Conservation (phyloP, 2,888 invertebrate species). For the Pristionchus fissidentatus region DNA sequence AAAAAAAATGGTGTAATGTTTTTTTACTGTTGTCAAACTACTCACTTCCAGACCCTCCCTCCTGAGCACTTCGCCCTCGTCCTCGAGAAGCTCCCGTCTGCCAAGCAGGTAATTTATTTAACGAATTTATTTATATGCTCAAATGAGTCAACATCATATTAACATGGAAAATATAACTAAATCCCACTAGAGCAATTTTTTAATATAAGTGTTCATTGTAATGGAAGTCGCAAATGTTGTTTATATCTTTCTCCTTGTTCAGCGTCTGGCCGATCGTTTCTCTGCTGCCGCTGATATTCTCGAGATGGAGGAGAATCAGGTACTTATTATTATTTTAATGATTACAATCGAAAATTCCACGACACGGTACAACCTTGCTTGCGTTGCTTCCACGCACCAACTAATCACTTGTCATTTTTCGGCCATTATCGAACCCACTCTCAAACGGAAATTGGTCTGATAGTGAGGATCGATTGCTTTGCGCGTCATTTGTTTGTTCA, state of each 20-base stretch:
- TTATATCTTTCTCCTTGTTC: background rate
- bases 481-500: background rate
- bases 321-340: background rate
- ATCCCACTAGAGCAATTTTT: too few relatives aligned
- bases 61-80: slow-evolving; percentile 87
- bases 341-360: background rate
- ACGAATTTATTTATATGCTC: background rate
- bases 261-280: slow-evolving; percentile 49
- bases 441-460: background rate
- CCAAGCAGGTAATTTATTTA: slow-evolving; percentile 57
- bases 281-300: slow-evolving; percentile 39
- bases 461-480: slow-evolving; percentile 6
- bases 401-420: background rate
- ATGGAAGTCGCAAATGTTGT: background rate
- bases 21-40: background rate
- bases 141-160: background rate
- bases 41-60: slow-evolving; percentile 83
- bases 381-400: too few relatives aligned
- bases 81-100: slow-evolving; percentile 61
- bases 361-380: slow-evolving; percentile 20
- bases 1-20: background rate
- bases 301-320: slow-evolving; percentile 19
- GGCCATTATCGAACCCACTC: background rate
- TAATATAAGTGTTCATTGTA: too few relatives aligned
- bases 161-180: background rate